Percentiles rank a stretch among this genome's conserved stretches.
Conservation (phyloP, 92 coral and sea anemone species). For the Umimayanthus kanabou region DNA sequence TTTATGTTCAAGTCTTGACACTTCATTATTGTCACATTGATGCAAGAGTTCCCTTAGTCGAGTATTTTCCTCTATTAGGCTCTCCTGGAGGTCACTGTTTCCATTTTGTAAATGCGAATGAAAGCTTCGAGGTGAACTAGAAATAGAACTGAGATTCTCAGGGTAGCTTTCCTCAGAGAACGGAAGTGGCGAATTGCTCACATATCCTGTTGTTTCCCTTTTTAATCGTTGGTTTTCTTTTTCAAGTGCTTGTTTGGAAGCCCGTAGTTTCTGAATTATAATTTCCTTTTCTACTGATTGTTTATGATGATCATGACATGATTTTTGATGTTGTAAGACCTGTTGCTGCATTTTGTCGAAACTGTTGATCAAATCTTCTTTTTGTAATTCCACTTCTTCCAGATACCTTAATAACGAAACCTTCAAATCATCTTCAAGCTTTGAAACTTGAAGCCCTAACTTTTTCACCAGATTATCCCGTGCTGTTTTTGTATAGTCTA, state of each 20-base stretch:
- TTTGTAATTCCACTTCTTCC: slow-evolving; percentile 83
- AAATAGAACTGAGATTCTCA: slow-evolving; percentile 49
- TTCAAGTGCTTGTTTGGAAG: slow-evolving; percentile 64
- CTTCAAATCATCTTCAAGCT: slow-evolving; percentile 85
- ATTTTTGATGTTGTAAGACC: slow-evolving; percentile 69
- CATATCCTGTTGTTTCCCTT: slow-evolving; percentile 40
- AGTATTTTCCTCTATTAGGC: slow-evolving; percentile 67
- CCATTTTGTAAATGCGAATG: slow-evolving; percentile 59
- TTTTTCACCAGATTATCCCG: slow-evolving; percentile 72
- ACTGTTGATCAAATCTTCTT: slow-evolving; percentile 79
- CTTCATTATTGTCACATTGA: slow-evolving; percentile 59
- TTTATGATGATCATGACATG: slow-evolving; percentile 68
- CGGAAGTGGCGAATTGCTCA: slow-evolving; percentile 44
- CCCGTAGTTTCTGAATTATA: slow-evolving; percentile 58
- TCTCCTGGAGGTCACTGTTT: slow-evolving; percentile 64
- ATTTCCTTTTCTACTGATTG: slow-evolving; percentile 70
- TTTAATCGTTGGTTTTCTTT: slow-evolving; percentile 60
- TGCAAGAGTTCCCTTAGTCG: slow-evolving; percentile 66
- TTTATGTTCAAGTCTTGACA: slow-evolving; percentile 70
- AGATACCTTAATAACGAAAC: slow-evolving; percentile 70
- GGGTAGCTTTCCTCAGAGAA: slow-evolving; percentile 50
- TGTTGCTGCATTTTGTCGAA: slow-evolving; percentile 83
- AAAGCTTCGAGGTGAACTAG: slow-evolving; percentile 50
- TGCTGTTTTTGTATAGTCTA: slow-evolving; percentile 48
- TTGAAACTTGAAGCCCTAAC: slow-evolving; percentile 76